A percentile compares a stretch with the other conserved stretches of the same genome.
Evolutionary conservation across 2,797 vertebrate genomes (phyloP).

Genomic region (Clarias fuscus): DNA sequence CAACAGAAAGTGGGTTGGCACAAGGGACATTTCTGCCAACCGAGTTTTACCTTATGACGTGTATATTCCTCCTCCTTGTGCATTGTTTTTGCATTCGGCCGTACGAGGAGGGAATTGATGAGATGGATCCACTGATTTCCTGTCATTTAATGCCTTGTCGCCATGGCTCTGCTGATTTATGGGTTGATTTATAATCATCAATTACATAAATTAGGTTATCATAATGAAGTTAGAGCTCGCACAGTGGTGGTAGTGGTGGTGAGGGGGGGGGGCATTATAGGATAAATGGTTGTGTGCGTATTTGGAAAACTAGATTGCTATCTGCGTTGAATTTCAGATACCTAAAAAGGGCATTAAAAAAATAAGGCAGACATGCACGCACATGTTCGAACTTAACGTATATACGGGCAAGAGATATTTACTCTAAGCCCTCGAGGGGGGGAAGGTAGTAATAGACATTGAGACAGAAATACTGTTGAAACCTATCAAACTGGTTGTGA

Average conservation of each 20-base stretch:
- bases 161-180: constrained; percentile 64
- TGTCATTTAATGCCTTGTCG: constrained; percentile 62
- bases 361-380: not conserved
- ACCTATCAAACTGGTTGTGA: not conserved
- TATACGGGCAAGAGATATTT: not conserved
- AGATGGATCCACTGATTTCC: constrained; percentile 57
- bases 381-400: not conserved
- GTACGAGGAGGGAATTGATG: constrained; percentile 54
- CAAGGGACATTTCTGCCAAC: constrained; percentile 37
- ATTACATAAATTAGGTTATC: constrained; percentile 69
- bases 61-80: constrained; percentile 30
- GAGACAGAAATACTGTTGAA: not conserved
- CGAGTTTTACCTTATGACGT: constrained; percentile 35
- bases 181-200: constrained; percentile 63
- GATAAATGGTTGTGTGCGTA: constrained; percentile 40
- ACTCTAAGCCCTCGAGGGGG: not conserved
- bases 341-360: not conserved
- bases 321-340: constrained; percentile 29
- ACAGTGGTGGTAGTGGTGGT: constrained; percentile 28
- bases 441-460: not conserved
- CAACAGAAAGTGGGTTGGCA: constrained; percentile 18
- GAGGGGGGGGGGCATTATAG: constrained; percentile 15
- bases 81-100: constrained; percentile 43
- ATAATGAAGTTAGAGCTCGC: constrained; percentile 64
- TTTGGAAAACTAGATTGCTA: constrained; percentile 51